These are phyloP conservation scores for Megamerina dolium DNA, from an alignment of 2,888 invertebrate species.

Conservation along the genomic window DNA sequence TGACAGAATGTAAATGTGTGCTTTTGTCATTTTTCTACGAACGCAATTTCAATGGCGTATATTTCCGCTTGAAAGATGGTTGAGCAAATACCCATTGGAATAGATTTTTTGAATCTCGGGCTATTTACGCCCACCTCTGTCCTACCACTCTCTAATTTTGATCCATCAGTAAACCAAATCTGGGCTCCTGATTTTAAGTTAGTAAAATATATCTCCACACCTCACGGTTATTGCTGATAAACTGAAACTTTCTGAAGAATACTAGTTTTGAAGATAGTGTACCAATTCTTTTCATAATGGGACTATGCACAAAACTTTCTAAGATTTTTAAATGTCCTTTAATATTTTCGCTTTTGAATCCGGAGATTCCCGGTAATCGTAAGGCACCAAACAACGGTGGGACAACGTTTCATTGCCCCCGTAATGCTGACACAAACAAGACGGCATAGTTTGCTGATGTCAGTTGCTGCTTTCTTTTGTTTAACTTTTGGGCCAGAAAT, in stretches of 20 bases:
- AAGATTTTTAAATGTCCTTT: neutral
- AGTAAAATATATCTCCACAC: too few species aligned
- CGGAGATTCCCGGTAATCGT: neutral
- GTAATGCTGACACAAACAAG: neutral
- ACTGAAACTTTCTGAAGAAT: neutral
- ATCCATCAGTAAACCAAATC: too few species aligned
- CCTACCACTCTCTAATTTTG: too few species aligned
- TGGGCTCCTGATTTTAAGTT: too few species aligned
- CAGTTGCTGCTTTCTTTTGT: neutral
- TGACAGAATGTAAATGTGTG: neutral
- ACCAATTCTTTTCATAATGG: neutral
- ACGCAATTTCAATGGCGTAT: neutral
- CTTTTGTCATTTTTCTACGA: neutral
- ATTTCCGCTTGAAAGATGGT: too few species aligned
- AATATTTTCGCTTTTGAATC: neutral
- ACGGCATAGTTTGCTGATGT: neutral
- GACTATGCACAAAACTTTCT: neutral
- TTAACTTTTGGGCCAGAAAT: neutral
- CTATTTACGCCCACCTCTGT: too few species aligned
- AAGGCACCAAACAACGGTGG: neutral
- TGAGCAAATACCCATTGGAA: too few species aligned
- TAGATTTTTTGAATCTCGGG: too few species aligned
- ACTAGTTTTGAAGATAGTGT: neutral
- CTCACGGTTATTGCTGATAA: too few species aligned
- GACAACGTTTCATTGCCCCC: neutral